A percentile compares a stretch with the other conserved stretches of the same genome.
Conservation (phyloP, 2,888 invertebrate genomes). For the Cylloceria caligata region DNA sequence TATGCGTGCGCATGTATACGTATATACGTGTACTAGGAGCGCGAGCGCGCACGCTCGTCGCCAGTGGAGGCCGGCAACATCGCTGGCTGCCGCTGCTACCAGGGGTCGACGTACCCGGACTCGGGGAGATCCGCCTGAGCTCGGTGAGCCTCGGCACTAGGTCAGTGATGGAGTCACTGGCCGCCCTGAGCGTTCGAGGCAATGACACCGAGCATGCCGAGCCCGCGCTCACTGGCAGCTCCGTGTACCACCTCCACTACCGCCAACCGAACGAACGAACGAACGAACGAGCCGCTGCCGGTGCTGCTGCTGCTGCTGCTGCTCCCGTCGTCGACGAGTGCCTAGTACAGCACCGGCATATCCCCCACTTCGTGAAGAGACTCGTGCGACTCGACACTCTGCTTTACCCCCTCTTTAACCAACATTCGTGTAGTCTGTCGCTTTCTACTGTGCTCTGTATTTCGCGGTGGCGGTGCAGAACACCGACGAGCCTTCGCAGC, state of each 20-base stretch:
- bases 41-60: constrained; percentile 62
- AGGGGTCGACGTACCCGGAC: constrained; percentile 79
- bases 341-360: constrained; percentile 4
- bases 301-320: constrained; percentile 75
- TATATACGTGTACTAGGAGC: constrained; percentile 17
- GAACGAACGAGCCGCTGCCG: constrained; percentile 71
- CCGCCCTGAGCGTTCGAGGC: constrained; percentile 84
- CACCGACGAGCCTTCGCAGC: no score
- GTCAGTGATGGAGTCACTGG: constrained; percentile 85
- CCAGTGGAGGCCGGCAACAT: constrained; percentile 64
- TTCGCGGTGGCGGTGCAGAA: not conserved
- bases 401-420: not conserved
- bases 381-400: constrained; percentile 32
- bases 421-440: constrained; percentile 2
- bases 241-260: constrained; percentile 40
- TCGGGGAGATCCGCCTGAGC: constrained; percentile 75
- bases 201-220: constrained; percentile 83
- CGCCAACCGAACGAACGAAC: constrained; percentile 29
- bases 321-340: constrained; percentile 68
- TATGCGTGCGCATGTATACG: not conserved
- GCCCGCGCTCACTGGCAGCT: constrained; percentile 61
- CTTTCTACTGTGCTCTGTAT: not conserved
- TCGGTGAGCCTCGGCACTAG: constrained; percentile 83
- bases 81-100: constrained; percentile 77
- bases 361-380: constrained; percentile 41